A percentile compares a stretch with the other conserved stretches of the same genome.
Evolutionary conservation across 2,113 vertebrate species (phyloP).

Genomic region (Dasyurus viverrinus): DNA sequence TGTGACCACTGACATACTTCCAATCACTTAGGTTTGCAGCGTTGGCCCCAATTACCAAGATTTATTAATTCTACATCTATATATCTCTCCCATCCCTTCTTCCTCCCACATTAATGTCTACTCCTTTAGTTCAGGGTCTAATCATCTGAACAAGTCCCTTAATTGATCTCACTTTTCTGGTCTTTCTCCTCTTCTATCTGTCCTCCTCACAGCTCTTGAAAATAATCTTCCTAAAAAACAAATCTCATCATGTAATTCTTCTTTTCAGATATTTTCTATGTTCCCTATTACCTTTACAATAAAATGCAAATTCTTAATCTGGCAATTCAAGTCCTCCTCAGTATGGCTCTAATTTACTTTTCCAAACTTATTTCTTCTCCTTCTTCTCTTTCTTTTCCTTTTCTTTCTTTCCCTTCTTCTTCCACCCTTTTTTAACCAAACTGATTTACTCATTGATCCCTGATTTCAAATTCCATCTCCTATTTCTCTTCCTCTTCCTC

Average conservation of each 20-base stretch:
- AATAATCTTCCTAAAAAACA: neutral
- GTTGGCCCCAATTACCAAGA: neutral
- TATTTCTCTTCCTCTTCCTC: no score
- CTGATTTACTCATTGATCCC: no score
- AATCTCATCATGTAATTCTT: neutral
- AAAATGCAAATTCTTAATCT: neutral
- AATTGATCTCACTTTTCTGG: neutral
- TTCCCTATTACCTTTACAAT: neutral
- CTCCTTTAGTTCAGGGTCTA: neutral
- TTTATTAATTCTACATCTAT: neutral
- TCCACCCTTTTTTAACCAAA: no score
- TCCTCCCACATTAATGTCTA: neutral
- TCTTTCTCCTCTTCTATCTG: neutral
- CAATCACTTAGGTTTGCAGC: neutral
- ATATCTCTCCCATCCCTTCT: neutral
- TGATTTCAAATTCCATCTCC: no score
- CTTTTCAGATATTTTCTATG: neutral
- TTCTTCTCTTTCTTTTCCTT: no score
- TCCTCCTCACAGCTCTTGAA: neutral
- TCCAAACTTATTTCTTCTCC: no score
- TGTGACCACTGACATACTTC: neutral
- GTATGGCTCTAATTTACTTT: neutral
- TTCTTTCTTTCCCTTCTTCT: no score
- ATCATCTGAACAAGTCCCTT: neutral
- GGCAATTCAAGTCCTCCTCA: neutral